Conservation (phyloP, 2,113 vertebrate species). For the Corynorhinus townsendii region DNA sequence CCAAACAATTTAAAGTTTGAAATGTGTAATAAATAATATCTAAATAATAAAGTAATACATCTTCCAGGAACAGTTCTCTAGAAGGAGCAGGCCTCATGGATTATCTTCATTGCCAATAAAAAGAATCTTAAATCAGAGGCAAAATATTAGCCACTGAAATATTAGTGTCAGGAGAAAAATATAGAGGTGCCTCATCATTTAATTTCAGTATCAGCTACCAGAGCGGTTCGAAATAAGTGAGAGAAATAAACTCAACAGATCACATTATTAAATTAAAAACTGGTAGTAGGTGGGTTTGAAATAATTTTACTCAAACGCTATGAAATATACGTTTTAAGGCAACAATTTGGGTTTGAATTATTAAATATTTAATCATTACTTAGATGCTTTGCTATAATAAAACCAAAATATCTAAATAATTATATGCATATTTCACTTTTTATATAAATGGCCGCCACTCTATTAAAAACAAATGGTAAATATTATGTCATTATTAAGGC, state of each 20-base stretch:
- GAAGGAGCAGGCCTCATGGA: not conserved
- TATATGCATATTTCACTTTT: not conserved
- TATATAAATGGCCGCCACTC: not conserved
- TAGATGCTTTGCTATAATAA: not conserved
- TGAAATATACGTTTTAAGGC: not conserved
- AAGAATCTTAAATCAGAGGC: constrained; percentile 53
- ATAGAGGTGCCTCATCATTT: not conserved
- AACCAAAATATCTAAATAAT: not conserved
- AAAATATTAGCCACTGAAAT: constrained; percentile 37
- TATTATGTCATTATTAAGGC: not conserved
- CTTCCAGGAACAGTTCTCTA: constrained; percentile 7
- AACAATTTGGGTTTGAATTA: constrained; percentile 5
- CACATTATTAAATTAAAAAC: not conserved
- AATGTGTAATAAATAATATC: constrained; percentile 55
- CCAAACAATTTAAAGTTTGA: constrained; percentile 48
- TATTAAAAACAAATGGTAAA: not conserved
- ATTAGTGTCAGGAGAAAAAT: constrained; percentile 8
- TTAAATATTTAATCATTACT: not conserved
- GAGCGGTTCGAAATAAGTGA: not conserved
- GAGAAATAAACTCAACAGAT: constrained; percentile 2
- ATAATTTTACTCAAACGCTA: not conserved
- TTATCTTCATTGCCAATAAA: constrained; percentile 47
- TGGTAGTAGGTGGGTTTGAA: not conserved
- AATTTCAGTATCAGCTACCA: not conserved
- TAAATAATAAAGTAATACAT: constrained; percentile 56